These are phyloP conservation scores for Acanthurus tractus DNA, from an alignment of 2,797 vertebrate genomes.

Conservation along the genomic window DNA sequence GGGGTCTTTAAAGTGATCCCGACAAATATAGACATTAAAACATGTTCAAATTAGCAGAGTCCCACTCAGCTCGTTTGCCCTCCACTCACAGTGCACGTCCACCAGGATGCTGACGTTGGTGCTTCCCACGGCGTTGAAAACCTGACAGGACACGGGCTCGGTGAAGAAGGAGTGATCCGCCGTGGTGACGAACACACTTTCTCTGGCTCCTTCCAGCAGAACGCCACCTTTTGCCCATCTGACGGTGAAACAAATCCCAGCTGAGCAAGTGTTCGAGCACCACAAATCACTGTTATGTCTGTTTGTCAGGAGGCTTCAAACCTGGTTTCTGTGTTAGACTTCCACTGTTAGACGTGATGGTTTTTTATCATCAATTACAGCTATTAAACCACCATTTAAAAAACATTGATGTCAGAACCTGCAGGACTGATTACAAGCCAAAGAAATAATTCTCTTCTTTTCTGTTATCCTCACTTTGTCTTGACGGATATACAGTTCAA, in stretches of 20 bases:
- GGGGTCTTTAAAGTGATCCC: slow-evolving; percentile 10
- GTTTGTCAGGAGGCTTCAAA: slow-evolving; percentile 10
- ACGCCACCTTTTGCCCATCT: slow-evolving; percentile 97
- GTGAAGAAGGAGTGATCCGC: slow-evolving; percentile 97
- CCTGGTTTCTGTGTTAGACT: slow-evolving; percentile 9
- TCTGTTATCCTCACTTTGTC: slow-evolving; percentile 26
- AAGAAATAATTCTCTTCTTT: slow-evolving; percentile 27
- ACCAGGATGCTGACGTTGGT: slow-evolving; percentile 98
- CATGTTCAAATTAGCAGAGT: neutral
- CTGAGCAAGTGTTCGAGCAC: neutral
- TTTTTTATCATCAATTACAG: slow-evolving; percentile 41
- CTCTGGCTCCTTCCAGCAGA: slow-evolving; percentile 91
- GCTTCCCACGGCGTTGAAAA: slow-evolving; percentile 94
- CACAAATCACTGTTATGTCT: slow-evolving; percentile 18
- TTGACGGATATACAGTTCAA: slow-evolving; percentile 54
- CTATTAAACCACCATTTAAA: slow-evolving; percentile 27
- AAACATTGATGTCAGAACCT: slow-evolving; percentile 22
- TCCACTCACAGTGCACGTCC: slow-evolving; percentile 94
- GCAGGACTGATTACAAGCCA: slow-evolving; percentile 32
- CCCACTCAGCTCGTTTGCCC: slow-evolving; percentile 22
- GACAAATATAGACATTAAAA: neutral
- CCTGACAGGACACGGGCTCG: slow-evolving; percentile 95
- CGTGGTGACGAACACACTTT: slow-evolving; percentile 91
- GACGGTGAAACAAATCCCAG: slow-evolving; percentile 17
- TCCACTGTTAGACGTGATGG: slow-evolving; percentile 3